phyloP scores from a whole-genome alignment of 2,113 vertebrate genomes.

The Cryptoleucopteryx plumbea region DNA sequence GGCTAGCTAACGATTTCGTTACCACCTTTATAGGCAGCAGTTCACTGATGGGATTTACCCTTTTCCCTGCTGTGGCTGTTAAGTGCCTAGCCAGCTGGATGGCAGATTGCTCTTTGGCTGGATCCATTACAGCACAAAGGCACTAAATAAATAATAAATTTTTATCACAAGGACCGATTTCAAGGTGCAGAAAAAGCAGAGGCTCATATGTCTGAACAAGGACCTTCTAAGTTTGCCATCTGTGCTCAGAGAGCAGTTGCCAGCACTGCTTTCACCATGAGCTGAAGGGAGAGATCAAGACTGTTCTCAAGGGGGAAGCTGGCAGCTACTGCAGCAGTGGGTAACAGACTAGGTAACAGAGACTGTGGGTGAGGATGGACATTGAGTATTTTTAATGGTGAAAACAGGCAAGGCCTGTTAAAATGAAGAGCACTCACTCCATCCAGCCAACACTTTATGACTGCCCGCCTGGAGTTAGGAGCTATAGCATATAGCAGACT shows the following conservation, averaged over 20 bases:
- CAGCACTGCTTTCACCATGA: background rate
- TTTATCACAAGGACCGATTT: background rate
- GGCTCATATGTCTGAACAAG: background rate
- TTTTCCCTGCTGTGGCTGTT: background rate
- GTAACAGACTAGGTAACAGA: background rate
- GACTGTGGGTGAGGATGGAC: background rate
- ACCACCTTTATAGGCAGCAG: background rate
- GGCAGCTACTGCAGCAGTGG: background rate
- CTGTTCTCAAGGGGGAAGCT: background rate
- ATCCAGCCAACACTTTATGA: background rate
- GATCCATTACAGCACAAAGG: background rate
- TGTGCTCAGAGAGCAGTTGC: background rate
- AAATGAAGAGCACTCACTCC: background rate
- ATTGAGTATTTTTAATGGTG: rapidly evolving
- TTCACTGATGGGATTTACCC: background rate
- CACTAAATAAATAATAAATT: background rate
- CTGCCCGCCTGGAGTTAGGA: background rate
- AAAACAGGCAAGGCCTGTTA: background rate
- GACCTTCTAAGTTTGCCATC: background rate
- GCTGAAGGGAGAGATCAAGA: background rate
- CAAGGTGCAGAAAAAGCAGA: background rate
- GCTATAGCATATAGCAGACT: background rate
- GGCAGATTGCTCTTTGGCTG: background rate
- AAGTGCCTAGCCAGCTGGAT: background rate
- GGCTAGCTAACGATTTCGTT: background rate